Evolutionary conservation across 1,140 invertebrate species (phyloP), one percentile per base, ranked within the genome.

Genomic region (Pemphigus obesinymphae): DNA sequence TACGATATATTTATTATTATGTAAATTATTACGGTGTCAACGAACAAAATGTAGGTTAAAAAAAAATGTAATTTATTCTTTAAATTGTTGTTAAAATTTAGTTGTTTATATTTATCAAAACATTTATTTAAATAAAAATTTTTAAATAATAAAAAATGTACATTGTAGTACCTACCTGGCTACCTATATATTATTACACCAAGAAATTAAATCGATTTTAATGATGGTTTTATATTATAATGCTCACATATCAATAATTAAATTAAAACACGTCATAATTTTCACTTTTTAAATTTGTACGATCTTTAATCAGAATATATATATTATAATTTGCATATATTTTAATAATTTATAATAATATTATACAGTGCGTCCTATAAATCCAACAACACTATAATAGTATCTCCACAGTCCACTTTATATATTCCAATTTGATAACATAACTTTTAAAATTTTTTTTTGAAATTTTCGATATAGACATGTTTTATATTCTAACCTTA

Each of bases 1-100:
- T 11, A 15, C 13, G 43, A 68, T 68, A 40, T 48, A 48, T n/a
- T 26, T 68, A 68, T 23, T 70, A 70, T 20, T 37, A 70, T 26
- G 34, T 8, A 26, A n/a, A n/a, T n/a, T n/a, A n/a, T 68, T 37
- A 63, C 4, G n/a, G 20, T 13, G n/a, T 43, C 23, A 26, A 26
- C 13, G 5, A 70, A 70, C 66, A 70, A 70, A 37, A 70, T 43
- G n/a, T 70, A 43, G 66, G n/a, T 70, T 70, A 43, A 70, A 55
- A 55, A 26, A 70, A 5, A 26, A 7, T 43, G 40, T 43, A 15
- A 43, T 70, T 70, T 70, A n/a, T n/a, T n/a, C n/a, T n/a, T n/a
- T 43, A 68, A 68, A 68, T 20, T 15, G 11, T 23, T 23, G 17
- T 66, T 66, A 37, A 37, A 68, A 15, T 70, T 23, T 26, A 26